Evolutionary conservation across 2,888 invertebrate genomes (phyloP), one percentile per base, ranked within the genome.

Genomic region (Sipha maydis): DNA sequence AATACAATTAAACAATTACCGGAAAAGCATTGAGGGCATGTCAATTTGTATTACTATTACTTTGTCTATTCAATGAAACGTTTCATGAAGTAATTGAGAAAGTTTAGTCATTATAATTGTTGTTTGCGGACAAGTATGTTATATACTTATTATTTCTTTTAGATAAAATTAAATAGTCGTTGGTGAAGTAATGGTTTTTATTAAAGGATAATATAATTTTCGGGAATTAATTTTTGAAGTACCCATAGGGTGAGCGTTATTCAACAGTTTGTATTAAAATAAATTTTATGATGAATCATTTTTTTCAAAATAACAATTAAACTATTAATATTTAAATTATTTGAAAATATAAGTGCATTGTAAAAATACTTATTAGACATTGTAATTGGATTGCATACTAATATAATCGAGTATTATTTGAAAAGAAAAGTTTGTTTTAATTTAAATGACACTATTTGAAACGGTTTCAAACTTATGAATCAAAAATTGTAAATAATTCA

Each of bases 81-180:
- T 71, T 71, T 71, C 17, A 3, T 28, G 31, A 28, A 28, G 28
- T 71, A 71, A 71, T 71, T 31, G 71, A 71, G 31, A 78, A 54
- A 56, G 48, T 28, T 2, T n/a, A n/a, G 48, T n/a, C 19, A 77
- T 28, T 54, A 77, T 41, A 41, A 28, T 28, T 61, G 61, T 61
- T 21, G 14, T 17, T 54, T 48, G 41, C 41, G 8, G 19, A 41
- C 3, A n/a, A 28, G 14, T 31, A 11, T 3, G 71, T 76, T n/a
- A n/a, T 17, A 76, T 48, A 48, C 14, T n/a, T 76, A 34, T 48
- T 76, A 28, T 76, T 77, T 77, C 17, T 54, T 77, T 77, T 76
- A 77, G 54, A 4, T 28, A 54, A 77, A 48, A 77, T 77, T 19
- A 31, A 77, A 54, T 19, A 28, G 25, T n/a, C 76, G 14, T n/a